Percentiles rank a stretch among this genome's conserved stretches.
Evolutionary conservation across 2,888 invertebrate genomes (phyloP).

Genomic region (Apodemia zela): DNA sequence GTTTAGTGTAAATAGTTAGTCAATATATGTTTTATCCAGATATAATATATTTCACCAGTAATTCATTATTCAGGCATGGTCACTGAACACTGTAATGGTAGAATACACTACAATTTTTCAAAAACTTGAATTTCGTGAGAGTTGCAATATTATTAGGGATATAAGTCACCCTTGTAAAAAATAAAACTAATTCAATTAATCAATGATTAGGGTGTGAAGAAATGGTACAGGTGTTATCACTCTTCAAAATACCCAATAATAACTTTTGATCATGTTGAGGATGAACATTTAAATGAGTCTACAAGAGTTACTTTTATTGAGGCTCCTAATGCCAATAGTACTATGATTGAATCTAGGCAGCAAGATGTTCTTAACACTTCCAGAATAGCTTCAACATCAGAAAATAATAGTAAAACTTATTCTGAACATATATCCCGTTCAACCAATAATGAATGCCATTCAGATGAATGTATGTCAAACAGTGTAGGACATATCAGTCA

Average conservation of each 20-base stretch:
- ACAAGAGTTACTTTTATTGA: constrained; percentile 27
- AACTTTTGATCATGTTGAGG: constrained; percentile 41
- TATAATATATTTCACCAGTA: constrained; percentile 18
- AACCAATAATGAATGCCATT: neutral
- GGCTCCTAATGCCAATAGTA: too few species aligned
- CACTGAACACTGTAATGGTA: constrained; percentile 45
- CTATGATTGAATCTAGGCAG: too few species aligned
- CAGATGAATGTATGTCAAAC: constrained; percentile 30
- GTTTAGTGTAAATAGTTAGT: constrained; percentile 8
- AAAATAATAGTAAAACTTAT: constrained; percentile 20
- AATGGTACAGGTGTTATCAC: constrained; percentile 72
- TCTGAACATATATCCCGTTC: constrained; percentile 18
- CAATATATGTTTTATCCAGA: constrained; percentile 12
- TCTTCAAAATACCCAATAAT: constrained; percentile 59
- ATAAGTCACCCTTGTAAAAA: constrained; percentile 41
- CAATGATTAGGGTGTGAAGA: constrained; percentile 52
- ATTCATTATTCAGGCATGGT: constrained; percentile 48
- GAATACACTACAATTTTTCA: constrained; percentile 54
- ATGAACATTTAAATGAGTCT: too few species aligned
- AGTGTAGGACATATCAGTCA: constrained; percentile 63
- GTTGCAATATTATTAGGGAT: constrained; percentile 43
- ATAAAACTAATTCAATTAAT: constrained; percentile 16
- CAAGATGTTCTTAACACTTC: too few species aligned
- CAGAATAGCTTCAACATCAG: neutral
- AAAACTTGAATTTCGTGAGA: constrained; percentile 62